Conservation (phyloP, 2,888 invertebrate genomes). For the Chouioia cunea region DNA sequence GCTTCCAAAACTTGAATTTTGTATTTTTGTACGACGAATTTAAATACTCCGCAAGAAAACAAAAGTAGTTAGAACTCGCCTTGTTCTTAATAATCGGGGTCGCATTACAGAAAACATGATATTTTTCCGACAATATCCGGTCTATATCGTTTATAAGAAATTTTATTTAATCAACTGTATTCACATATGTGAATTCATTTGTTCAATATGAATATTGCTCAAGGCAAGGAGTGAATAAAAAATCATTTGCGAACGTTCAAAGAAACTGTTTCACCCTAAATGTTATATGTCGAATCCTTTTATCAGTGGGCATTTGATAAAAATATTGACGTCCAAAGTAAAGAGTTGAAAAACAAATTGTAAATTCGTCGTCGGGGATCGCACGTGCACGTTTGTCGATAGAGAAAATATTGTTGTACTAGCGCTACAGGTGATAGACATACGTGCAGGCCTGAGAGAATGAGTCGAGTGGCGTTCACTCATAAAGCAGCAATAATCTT, state of each 20-base stretch:
- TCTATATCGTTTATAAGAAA: too few species aligned
- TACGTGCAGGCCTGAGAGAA: not conserved
- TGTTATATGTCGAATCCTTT: too few species aligned
- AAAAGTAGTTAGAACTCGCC: not conserved
- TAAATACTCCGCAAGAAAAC: not conserved
- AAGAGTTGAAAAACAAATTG: too few species aligned
- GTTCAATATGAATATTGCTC: not conserved
- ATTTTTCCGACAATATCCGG: not conserved
- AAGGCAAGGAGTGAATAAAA: too few species aligned
- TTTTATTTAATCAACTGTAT: too few species aligned
- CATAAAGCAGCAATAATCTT: conserved; percentile 66
- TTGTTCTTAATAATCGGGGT: conserved; percentile 5
- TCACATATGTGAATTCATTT: not conserved
- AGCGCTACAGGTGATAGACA: not conserved
- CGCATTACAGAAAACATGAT: conserved; percentile 5
- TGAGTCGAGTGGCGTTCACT: not conserved
- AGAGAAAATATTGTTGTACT: too few species aligned
- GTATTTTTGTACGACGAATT: conserved; percentile 1
- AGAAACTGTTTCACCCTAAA: too few species aligned
- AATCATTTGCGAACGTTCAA: too few species aligned
- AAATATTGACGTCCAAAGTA: too few species aligned
- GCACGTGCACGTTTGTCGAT: too few species aligned
- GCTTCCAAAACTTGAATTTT: conserved; percentile 8
- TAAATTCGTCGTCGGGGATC: too few species aligned
- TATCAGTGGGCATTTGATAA: too few species aligned